Evolutionary conservation across 2,113 vertebrate genomes (phyloP).

Genomic region (Acrocephalus arundinaceus): DNA sequence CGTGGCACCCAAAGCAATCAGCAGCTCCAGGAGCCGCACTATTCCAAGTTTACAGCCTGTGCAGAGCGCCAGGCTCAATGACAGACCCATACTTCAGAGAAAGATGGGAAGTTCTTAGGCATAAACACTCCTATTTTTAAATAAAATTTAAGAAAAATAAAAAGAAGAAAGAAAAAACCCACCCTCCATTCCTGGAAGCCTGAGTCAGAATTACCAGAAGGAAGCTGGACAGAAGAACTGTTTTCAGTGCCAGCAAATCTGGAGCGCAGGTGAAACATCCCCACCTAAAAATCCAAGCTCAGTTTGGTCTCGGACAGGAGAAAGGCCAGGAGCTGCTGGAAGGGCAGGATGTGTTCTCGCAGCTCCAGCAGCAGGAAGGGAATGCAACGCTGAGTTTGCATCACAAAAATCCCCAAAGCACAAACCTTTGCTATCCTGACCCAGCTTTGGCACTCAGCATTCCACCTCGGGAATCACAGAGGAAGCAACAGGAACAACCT

Average conservation of each 20-base stretch:
- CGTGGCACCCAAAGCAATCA: neutral
- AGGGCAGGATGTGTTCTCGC: accelerated
- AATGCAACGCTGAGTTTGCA: neutral
- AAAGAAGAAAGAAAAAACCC: neutral
- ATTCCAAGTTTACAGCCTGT: neutral
- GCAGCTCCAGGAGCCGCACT: neutral
- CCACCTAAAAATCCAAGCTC: slow-evolving; percentile 47
- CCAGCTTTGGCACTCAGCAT: neutral
- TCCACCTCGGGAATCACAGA: neutral
- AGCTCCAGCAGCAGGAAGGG: neutral
- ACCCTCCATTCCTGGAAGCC: slow-evolving; percentile 66
- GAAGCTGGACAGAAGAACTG: slow-evolving; percentile 54
- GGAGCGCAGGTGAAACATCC: slow-evolving; percentile 59
- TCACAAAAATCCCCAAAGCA: neutral
- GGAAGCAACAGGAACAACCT: neutral
- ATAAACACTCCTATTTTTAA: neutral
- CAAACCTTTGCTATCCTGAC: neutral
- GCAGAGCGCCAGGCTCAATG: neutral
- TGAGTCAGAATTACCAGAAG: slow-evolving; percentile 72
- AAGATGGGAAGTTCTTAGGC: slow-evolving; percentile 7
- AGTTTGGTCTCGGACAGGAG: neutral
- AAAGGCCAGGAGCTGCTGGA: neutral
- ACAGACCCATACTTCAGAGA: neutral
- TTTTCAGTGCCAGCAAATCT: slow-evolving; percentile 51
- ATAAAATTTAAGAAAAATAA: neutral